A percentile compares a stretch with the other conserved stretches of the same genome.
Evolutionary conservation across 2,888 invertebrate genomes (phyloP).

Genomic region (Metopia argyrocephala): DNA sequence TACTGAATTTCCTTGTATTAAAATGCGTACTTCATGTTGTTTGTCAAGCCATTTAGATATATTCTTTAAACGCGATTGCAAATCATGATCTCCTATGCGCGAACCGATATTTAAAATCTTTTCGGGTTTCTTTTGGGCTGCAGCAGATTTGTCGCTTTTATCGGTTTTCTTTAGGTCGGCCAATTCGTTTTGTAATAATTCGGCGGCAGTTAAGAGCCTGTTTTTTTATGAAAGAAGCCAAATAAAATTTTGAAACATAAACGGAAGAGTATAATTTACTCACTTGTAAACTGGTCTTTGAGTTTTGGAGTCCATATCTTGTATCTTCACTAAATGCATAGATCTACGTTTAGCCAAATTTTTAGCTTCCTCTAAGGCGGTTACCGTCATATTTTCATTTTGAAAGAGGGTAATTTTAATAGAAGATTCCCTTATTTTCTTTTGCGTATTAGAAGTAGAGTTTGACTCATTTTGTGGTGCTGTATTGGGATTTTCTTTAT

Average conservation of each 20-base stretch:
- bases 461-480: background rate
- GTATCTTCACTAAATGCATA: constrained; percentile 84
- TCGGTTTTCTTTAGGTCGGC: constrained; percentile 33
- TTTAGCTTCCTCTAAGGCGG: constrained; percentile 84
- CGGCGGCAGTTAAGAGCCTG: constrained; percentile 83
- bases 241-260: background rate
- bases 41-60: constrained; percentile 84
- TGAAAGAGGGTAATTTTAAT: constrained; percentile 84
- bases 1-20: constrained; percentile 71
- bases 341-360: constrained; percentile 84
- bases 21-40: constrained; percentile 81
- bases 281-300: constrained; percentile 84
- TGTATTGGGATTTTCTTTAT: constrained; percentile 6
- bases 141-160: background rate
- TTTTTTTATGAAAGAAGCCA: background rate
- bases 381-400: constrained; percentile 81
- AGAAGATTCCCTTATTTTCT: constrained; percentile 35
- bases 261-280: too few relatives aligned
- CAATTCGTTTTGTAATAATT: constrained; percentile 82
- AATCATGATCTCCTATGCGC: constrained; percentile 84
- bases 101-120: constrained; percentile 83
- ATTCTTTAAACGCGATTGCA: constrained; percentile 83
- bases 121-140: constrained; percentile 80
- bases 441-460: background rate
- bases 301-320: constrained; percentile 84